Conservation (phyloP, 2,113 vertebrate species). For the Dasyurus viverrinus region DNA sequence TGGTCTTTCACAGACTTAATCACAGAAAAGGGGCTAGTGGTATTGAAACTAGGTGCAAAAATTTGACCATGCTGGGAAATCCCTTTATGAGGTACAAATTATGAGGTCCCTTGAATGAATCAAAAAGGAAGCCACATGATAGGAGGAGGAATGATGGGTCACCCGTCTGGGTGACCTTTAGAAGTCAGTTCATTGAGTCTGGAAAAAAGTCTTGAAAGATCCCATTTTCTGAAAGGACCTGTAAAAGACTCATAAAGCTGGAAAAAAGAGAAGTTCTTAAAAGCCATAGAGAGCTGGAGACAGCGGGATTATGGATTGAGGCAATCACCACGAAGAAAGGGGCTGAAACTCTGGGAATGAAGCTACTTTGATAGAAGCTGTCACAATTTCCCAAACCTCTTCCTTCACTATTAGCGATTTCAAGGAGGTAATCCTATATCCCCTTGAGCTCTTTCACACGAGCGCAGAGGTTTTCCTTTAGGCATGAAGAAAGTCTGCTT, state of each 20-base stretch:
- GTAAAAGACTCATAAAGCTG: neutral
- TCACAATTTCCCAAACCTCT: neutral
- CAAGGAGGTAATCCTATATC: neutral
- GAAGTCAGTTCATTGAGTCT: neutral
- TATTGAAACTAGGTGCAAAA: neutral
- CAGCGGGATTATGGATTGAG: neutral
- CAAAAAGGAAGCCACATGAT: neutral
- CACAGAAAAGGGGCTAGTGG: neutral
- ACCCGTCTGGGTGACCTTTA: neutral
- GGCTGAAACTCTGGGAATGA: neutral
- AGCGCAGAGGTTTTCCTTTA: neutral
- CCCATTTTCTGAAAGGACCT: neutral
- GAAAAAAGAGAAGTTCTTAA: neutral
- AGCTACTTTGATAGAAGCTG: neutral
- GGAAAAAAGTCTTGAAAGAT: neutral
- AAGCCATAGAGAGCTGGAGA: neutral
- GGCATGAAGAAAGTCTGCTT: neutral
- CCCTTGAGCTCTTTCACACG: neutral
- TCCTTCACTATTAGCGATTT: neutral
- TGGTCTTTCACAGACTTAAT: neutral
- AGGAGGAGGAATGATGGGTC: neutral
- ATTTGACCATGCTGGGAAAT: neutral
- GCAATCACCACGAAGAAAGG: neutral
- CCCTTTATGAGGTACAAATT: neutral
- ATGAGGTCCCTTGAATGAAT: neutral